phyloP scores from a whole-genome alignment of 2,797 vertebrate species.

The Leptatherina wallacei region DNA sequence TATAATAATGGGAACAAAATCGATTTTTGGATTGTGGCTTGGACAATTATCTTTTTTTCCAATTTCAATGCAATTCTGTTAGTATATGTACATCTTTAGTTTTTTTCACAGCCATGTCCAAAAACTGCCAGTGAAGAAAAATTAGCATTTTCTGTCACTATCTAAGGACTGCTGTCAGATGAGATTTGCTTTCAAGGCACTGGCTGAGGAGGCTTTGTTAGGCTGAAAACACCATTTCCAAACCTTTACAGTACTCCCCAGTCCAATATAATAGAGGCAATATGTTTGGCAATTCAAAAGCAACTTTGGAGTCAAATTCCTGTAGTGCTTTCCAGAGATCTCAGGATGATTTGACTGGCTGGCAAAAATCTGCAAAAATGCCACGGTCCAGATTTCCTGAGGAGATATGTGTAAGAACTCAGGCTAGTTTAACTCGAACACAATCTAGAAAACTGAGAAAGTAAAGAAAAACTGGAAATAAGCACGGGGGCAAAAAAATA shows the following conservation, averaged over 20 bases:
- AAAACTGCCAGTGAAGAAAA: not conserved
- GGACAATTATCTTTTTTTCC: too few relatives aligned
- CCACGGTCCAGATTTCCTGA: constrained; percentile 36
- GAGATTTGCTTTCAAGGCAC: constrained; percentile 2
- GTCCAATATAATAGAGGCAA: constrained; percentile 20
- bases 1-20: too few relatives aligned
- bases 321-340: not conserved
- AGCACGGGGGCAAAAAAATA: not conserved
- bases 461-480: not conserved
- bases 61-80: not conserved
- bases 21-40: too few relatives aligned
- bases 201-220: not conserved
- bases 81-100: not conserved
- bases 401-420: constrained; percentile 12
- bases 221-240: constrained; percentile 16
- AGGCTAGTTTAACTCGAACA: constrained; percentile 8
- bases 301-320: constrained; percentile 19
- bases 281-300: constrained; percentile 25
- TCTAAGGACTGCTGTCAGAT: not conserved
- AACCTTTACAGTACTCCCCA: constrained; percentile 15
- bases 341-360: constrained; percentile 40
- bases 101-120: too few relatives aligned
- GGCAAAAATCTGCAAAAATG: constrained; percentile 32
- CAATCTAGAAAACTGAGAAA: not conserved
- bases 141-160: not conserved